A percentile compares a stretch with the other conserved stretches of the same genome.
Conservation (phyloP, 1,140 invertebrate species). For the Anastatus disparis region DNA sequence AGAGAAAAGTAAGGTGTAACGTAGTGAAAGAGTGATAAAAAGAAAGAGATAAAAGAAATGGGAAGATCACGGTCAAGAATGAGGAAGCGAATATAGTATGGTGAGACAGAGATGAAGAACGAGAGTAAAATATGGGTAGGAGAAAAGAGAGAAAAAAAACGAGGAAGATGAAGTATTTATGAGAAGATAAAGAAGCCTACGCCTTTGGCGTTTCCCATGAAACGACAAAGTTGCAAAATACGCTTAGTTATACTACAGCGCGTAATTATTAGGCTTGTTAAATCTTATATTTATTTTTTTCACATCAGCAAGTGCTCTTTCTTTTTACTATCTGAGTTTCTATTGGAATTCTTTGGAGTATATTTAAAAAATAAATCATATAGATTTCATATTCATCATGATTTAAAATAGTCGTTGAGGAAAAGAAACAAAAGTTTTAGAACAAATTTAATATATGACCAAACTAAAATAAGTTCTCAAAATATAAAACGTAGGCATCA, state of each 20-base stretch:
- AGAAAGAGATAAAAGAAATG: slow-evolving; percentile 13
- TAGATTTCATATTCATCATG: too few species aligned
- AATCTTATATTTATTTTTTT: slow-evolving; percentile 25
- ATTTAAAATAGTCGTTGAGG: too few species aligned
- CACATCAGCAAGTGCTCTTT: too few species aligned
- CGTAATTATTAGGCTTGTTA: slow-evolving; percentile 17
- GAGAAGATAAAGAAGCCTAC: slow-evolving; percentile 26
- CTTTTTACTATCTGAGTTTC: too few species aligned
- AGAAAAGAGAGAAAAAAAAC: too few species aligned
- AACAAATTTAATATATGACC: too few species aligned
- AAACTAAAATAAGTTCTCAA: too few species aligned
- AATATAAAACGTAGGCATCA: too few species aligned
- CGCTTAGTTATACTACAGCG: slow-evolving; percentile 13
- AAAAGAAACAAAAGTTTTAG: too few species aligned
- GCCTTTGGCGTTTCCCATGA: slow-evolving; percentile 32
- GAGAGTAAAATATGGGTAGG: slow-evolving; percentile 11
- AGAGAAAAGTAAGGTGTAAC: neutral
- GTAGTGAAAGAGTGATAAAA: neutral
- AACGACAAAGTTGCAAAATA: slow-evolving; percentile 31
- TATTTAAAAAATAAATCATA: slow-evolving; percentile 1
- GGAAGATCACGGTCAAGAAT: slow-evolving; percentile 30
- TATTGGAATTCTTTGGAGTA: neutral
- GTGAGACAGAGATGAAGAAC: slow-evolving; percentile 7
- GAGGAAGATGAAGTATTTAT: slow-evolving; percentile 37
- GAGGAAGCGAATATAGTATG: slow-evolving; percentile 29